A percentile compares a stretch with the other conserved stretches of the same genome.
Conservation (phyloP, 2,888 invertebrate species). For the Tipula helvola region DNA sequence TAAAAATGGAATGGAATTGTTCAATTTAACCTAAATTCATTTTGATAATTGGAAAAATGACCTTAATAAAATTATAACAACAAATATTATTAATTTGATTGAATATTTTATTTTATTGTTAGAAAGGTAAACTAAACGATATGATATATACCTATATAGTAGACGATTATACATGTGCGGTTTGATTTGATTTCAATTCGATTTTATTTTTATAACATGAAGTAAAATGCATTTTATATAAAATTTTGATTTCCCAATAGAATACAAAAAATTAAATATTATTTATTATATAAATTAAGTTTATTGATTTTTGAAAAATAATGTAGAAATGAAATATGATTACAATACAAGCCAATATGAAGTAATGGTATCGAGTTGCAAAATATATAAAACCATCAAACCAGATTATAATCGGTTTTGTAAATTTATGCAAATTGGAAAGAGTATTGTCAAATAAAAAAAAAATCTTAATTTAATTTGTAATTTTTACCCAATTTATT, state of each 20-base stretch:
- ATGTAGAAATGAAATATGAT: not conserved
- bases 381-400: not conserved
- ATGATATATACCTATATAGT: not conserved
- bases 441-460: not conserved
- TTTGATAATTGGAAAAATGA: not conserved
- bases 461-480: not conserved
- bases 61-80: not conserved
- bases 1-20: not conserved
- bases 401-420: not conserved
- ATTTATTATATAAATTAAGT: not conserved
- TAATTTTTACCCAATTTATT: not conserved
- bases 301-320: not conserved
- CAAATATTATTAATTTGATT: not conserved
- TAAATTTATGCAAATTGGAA: not conserved
- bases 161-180: not conserved
- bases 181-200: not conserved
- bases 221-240: not conserved
- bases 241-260: not conserved
- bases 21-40: not conserved
- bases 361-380: not conserved
- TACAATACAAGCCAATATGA: not conserved
- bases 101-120: not conserved
- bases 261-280: not conserved
- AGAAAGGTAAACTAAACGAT: not conserved
- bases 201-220: not conserved